These are phyloP conservation scores for Podargus strigoides DNA, from an alignment of 2,797 vertebrate species.

Conservation along the genomic window DNA sequence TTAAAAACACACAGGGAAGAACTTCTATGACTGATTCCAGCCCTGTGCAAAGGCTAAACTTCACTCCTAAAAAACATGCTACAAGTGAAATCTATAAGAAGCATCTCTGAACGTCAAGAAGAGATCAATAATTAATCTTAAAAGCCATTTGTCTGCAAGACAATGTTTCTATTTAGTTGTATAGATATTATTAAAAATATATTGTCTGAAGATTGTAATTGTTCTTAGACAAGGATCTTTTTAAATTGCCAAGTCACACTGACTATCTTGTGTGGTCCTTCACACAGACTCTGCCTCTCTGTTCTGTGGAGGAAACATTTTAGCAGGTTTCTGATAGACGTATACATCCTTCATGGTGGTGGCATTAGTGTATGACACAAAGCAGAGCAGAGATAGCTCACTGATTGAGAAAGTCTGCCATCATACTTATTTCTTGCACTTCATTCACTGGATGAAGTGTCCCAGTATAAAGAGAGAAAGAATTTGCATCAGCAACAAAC, in stretches of 20 bases:
- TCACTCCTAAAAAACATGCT: neutral
- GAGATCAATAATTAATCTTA: neutral
- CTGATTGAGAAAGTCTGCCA: neutral
- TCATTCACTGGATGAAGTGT: neutral
- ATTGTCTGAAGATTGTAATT: neutral
- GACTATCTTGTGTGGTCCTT: neutral
- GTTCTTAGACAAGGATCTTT: neutral
- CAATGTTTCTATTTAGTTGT: neutral
- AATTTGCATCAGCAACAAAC: neutral
- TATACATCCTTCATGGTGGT: neutral
- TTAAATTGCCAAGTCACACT: neutral
- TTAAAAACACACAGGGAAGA: neutral
- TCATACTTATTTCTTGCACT: neutral
- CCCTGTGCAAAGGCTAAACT: neutral
- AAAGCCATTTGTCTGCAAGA: conserved; percentile 2
- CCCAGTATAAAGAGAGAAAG: neutral
- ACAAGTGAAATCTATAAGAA: neutral
- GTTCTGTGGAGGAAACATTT: neutral
- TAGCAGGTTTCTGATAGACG: neutral
- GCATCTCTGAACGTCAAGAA: neutral
- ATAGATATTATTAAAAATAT: neutral
- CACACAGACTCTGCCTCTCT: neutral
- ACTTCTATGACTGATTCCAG: neutral
- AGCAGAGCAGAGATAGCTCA: neutral
- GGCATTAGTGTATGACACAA: neutral